phyloP scores from a whole-genome alignment of 1,140 invertebrate species.

The Scaptodrosophila lebanonensis region DNA sequence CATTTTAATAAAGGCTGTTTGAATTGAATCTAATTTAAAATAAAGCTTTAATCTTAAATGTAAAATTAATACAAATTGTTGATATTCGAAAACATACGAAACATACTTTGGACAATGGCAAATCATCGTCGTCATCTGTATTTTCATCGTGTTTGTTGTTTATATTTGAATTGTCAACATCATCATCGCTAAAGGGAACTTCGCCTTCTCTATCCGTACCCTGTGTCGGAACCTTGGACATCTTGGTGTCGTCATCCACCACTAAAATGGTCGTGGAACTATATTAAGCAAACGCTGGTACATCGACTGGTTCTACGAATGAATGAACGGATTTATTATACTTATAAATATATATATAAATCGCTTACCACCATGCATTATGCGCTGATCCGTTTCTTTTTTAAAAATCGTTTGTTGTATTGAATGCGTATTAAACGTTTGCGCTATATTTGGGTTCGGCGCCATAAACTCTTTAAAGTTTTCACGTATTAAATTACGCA shows the following conservation, averaged over 20 bases:
- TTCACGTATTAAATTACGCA: conserved; percentile 90
- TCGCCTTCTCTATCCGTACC: conserved; percentile 78
- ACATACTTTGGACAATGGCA: conserved; percentile 84
- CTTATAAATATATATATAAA: not conserved
- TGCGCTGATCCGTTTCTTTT: conserved; percentile 59
- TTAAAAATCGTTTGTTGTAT: conserved; percentile 47
- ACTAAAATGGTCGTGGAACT: conserved; percentile 16
- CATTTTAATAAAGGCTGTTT: too few species aligned
- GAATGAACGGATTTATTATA: not conserved
- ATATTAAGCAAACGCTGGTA: conserved; percentile 10
- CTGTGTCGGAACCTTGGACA: conserved; percentile 23
- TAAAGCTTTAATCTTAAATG: too few species aligned
- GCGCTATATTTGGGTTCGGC: conserved; percentile 76
- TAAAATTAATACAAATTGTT: too few species aligned
- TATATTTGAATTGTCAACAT: conserved; percentile 81
- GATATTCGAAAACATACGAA: too few species aligned
- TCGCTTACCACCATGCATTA: conserved; percentile 32
- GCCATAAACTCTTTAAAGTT: conserved; percentile 95
- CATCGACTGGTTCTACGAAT: not conserved
- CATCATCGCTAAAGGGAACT: conserved; percentile 88
- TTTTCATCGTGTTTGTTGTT: conserved; percentile 80
- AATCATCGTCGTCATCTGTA: conserved; percentile 92
- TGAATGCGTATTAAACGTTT: conserved; percentile 31
- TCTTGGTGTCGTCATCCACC: conserved; percentile 58
- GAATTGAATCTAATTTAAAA: too few species aligned